Conservation (phyloP, 2,113 vertebrate species). For the Tetrax tetrax region DNA sequence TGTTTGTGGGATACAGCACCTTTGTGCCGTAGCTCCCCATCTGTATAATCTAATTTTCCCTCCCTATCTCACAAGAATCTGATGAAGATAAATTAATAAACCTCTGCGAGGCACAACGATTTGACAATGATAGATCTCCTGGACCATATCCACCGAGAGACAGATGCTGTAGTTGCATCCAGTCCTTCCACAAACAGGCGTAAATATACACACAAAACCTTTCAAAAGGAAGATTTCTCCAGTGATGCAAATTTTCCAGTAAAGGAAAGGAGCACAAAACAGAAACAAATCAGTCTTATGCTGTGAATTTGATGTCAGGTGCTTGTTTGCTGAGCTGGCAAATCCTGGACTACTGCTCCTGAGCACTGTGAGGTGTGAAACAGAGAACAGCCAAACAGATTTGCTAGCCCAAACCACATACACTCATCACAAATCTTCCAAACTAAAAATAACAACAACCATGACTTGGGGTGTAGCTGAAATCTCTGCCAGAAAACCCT, state of each 20-base stretch:
- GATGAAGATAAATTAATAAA: background rate
- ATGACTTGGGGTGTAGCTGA: background rate
- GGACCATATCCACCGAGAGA: background rate
- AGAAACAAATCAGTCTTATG: background rate
- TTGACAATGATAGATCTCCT: background rate
- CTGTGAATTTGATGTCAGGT: background rate
- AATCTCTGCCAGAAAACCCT: slow-evolving; percentile 21
- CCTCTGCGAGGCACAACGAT: background rate
- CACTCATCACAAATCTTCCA: background rate
- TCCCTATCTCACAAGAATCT: background rate
- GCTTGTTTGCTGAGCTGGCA: slow-evolving; percentile 22
- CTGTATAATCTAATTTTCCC: background rate
- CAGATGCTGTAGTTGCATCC: background rate
- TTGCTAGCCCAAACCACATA: background rate
- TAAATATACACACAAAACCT: background rate
- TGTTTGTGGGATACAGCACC: background rate
- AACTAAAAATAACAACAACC: background rate
- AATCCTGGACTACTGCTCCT: background rate
- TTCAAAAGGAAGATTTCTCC: background rate
- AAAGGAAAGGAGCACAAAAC: background rate
- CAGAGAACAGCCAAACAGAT: background rate
- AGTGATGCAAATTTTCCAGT: background rate
- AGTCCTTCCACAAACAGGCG: background rate
- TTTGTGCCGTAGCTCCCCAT: background rate
- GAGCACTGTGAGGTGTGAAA: background rate